Evolutionary conservation across 2,113 vertebrate species (phyloP).

Genomic region (Xiphorhynchus elegans): DNA sequence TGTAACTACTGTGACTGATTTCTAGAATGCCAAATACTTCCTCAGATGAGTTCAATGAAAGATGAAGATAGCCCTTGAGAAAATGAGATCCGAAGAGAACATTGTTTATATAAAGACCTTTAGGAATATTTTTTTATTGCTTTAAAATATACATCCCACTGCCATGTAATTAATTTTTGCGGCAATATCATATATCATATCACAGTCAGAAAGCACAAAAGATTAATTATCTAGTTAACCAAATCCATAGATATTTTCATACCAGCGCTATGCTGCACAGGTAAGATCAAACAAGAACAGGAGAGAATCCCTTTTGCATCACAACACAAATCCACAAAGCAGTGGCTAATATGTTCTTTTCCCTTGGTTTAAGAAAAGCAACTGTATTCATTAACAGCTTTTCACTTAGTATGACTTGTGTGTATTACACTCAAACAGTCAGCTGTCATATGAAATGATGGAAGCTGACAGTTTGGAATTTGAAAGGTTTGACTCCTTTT

Average conservation of each 20-base stretch:
- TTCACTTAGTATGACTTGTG: constrained; percentile 54
- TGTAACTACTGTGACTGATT: neutral
- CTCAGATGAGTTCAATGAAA: neutral
- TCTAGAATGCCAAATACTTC: neutral
- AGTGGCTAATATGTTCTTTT: constrained; percentile 22
- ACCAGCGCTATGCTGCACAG: constrained; percentile 5
- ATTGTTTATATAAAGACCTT: neutral
- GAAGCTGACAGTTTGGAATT: constrained; percentile 75
- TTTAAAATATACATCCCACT: neutral
- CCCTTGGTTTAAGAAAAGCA: constrained; percentile 33
- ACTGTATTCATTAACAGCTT: constrained; percentile 70
- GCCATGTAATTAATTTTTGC: neutral
- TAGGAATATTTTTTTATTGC: neutral
- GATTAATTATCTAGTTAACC: neutral
- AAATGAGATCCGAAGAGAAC: neutral
- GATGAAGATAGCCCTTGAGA: neutral
- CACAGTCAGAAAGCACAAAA: neutral
- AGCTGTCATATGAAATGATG: constrained; percentile 74
- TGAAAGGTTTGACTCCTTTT: constrained; percentile 75
- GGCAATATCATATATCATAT: neutral
- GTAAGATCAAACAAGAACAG: constrained; percentile 39
- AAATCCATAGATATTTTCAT: neutral
- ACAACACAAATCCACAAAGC: constrained; percentile 38
- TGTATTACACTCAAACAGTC: constrained; percentile 69
- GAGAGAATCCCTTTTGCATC: constrained; percentile 51